These are phyloP conservation scores for Eubasilissa splendida DNA, from an alignment of 2,888 invertebrate genomes.

Conservation along the genomic window DNA sequence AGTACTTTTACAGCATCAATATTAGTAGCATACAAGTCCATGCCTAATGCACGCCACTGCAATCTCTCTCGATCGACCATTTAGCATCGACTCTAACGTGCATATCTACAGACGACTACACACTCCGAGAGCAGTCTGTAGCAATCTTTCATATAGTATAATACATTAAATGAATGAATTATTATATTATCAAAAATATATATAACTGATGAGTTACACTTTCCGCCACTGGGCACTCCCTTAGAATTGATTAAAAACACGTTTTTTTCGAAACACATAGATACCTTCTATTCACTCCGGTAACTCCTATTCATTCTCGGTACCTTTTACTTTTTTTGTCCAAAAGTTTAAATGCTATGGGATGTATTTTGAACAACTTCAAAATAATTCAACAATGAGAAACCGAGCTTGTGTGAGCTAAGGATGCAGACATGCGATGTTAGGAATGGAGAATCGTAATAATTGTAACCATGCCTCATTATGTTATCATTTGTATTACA, in stretches of 20 bases:
- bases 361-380: conserved; percentile 54
- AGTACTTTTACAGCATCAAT: no score
- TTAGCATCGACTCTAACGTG: no score
- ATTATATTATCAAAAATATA: no score
- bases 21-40: no score
- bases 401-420: not conserved
- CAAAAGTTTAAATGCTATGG: conserved; percentile 53
- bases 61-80: no score
- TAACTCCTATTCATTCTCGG: conserved; percentile 42
- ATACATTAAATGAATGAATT: no score
- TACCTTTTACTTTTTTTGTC: conserved; percentile 37
- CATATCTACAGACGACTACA: no score
- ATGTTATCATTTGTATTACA: not conserved
- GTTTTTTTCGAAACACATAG: conserved; percentile 53
- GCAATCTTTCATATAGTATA: no score
- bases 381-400: conserved; percentile 27
- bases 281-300: no score
- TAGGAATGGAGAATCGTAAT: not conserved
- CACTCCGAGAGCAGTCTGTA: no score
- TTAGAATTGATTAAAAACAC: conserved; percentile 36
- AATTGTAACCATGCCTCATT: not conserved
- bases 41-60: no score
- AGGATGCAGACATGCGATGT: not conserved
- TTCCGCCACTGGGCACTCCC: conserved; percentile 9
- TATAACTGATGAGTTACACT: not conserved